phyloP scores from a whole-genome alignment of 2,888 invertebrate species.

The Colletes collaris region DNA sequence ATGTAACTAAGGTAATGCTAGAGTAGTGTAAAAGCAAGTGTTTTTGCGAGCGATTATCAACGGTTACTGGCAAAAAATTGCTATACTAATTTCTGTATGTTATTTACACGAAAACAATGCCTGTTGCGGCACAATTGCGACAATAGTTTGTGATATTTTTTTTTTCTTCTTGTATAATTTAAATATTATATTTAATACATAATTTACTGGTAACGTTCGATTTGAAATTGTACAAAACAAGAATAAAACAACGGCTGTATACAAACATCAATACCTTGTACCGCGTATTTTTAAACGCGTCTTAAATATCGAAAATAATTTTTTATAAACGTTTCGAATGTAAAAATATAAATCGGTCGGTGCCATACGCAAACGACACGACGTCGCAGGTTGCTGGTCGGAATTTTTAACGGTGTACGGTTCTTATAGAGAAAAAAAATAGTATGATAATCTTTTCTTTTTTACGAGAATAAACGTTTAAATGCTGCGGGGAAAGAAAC shows the following conservation, averaged over 20 bases:
- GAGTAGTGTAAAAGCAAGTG: constrained; percentile 33
- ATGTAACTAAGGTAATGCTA: constrained; percentile 47
- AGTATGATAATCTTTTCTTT: background rate
- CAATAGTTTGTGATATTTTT: constrained; percentile 62
- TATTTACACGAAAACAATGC: constrained; percentile 36
- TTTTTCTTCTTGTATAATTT: constrained; percentile 27
- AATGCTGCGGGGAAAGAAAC: constrained; percentile 62
- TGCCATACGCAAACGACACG: constrained; percentile 12
- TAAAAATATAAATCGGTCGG: constrained; percentile 40
- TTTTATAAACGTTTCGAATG: constrained; percentile 23
- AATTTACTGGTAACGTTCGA: constrained; percentile 38
- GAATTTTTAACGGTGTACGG: background rate
- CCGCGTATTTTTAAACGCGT: constrained; percentile 13
- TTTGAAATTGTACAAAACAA: constrained; percentile 43
- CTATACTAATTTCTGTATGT: constrained; percentile 42
- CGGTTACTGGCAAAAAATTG: constrained; percentile 22
- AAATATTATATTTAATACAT: constrained; percentile 48
- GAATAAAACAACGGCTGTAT: constrained; percentile 20
- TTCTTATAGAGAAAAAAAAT: background rate
- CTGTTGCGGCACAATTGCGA: constrained; percentile 23
- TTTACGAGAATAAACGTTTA: constrained; percentile 6
- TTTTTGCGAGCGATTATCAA: constrained; percentile 18
- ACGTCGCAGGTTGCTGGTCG: background rate
- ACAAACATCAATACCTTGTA: constrained; percentile 25
- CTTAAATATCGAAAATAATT: constrained; percentile 13